Base-by-base conservation (phyloP, 2,797 vertebrate genomes). In the Crypturellus tataupa region DNA sequence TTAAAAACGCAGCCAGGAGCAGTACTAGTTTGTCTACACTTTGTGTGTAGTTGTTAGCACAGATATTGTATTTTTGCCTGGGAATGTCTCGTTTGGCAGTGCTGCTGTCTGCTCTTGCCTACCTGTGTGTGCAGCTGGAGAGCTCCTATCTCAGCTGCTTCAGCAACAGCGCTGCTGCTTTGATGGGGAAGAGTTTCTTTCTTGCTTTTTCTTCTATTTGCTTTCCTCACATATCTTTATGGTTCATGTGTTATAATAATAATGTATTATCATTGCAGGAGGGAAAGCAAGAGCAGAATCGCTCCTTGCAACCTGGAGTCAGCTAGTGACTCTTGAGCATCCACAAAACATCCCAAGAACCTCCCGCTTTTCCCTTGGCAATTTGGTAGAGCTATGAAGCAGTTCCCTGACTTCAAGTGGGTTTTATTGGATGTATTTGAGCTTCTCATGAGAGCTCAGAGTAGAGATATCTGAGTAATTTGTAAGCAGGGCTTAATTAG, bases 401-500 rank as follows among this genome's bases (percentile, higher is more conserved):
- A 63, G 76, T 37, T 81, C n/a, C 49, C 77, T 67, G 59, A 23
- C 23, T 81, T 51, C 11, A 31, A 20, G 39, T 40, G 46, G 73
- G 37, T 47, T 63, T 89, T 44, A 37, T 13, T 19, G 27, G 14
- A 14, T 4, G 1, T 5, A 9, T 85, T 44, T 72, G 49, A 64
- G 6, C 21, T 56, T 56, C 55, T 65, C 68, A 8, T 44, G 64
- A 35, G 16, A 47, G 20, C 19, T 79, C 83, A 76, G 0, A 0
- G 6, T 6, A 49, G 31, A 70, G 84, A 25, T 20, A 35, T 2
- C 17, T 23, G 60, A 75, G n/a, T 16, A 37, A 60, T 75, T 51
- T 37, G n/a, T 51, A 59, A 76, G 51, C 23, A 59, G 65, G 25
- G 25, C 13, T 39, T 18, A 51, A 53, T 83, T 6, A 80, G 9